A percentile compares a stretch with the other conserved stretches of the same genome.
Conservation (phyloP, 2,888 invertebrate species). For the Platycnemis pennipes region DNA sequence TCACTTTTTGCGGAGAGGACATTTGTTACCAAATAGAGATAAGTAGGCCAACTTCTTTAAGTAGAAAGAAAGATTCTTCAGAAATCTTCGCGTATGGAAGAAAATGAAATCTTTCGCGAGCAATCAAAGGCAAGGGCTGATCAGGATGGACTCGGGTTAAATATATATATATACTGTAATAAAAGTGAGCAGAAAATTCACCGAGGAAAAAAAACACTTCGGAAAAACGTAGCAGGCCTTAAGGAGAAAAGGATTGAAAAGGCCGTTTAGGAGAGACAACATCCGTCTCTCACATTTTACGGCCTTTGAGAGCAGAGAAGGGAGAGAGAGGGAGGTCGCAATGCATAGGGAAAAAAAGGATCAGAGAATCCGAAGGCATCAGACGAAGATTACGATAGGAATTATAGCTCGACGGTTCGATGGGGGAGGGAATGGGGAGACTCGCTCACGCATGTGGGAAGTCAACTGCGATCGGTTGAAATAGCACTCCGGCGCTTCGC, state of each 20-base stretch:
- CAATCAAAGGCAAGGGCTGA: background rate
- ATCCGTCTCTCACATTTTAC: background rate
- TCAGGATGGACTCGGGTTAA: background rate
- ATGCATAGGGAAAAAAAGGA: background rate
- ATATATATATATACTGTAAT: too few relatives aligned
- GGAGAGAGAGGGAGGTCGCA: background rate
- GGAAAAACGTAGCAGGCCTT: background rate
- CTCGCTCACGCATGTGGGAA: background rate
- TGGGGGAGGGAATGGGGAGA: background rate
- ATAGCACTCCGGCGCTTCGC: background rate
- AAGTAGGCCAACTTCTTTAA: background rate
- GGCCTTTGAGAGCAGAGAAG: background rate
- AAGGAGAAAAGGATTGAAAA: background rate
- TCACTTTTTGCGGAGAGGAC: background rate
- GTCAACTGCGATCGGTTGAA: background rate
- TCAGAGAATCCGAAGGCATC: background rate
- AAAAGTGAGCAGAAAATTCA: background rate
- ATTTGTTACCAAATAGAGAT: background rate
- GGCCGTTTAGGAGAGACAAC: background rate
- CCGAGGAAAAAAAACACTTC: background rate
- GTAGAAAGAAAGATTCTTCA: background rate
- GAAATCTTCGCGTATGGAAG: background rate
- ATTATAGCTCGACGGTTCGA: background rate
- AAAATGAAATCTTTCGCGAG: conserved; percentile 5
- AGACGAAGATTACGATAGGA: background rate